A percentile compares a stretch with the other conserved stretches of the same genome.
Conservation (phyloP, 2,797 vertebrate genomes). For the Neostethus bicornis region DNA sequence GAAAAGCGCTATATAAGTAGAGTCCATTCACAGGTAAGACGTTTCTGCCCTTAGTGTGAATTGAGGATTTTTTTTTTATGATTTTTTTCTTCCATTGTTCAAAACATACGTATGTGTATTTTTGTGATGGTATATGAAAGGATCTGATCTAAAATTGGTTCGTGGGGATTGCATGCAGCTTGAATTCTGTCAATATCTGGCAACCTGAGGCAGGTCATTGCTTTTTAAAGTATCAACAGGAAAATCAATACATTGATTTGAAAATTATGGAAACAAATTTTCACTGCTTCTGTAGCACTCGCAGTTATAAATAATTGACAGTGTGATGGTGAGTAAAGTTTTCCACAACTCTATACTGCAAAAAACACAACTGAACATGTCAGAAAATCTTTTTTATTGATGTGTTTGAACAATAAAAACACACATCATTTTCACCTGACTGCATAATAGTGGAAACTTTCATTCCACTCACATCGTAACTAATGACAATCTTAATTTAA, state of each 20-base stretch:
- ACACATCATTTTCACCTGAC: not conserved
- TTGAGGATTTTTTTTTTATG: not conserved
- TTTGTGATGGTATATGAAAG: not conserved
- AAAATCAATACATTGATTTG: conserved; percentile 62
- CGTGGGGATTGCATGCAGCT: conserved; percentile 49
- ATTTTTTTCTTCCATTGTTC: too few relatives aligned
- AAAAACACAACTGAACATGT: conserved; percentile 41
- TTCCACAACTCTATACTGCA: conserved; percentile 21
- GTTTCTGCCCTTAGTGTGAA: too few relatives aligned
- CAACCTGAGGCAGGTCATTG: conserved; percentile 37
- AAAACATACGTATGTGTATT: not conserved
- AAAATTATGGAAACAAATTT: conserved; percentile 66
- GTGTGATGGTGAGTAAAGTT: conserved; percentile 34
- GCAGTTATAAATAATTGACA: conserved; percentile 53
- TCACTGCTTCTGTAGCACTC: conserved; percentile 35
- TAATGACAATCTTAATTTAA: not conserved
- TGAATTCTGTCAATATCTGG: conserved; percentile 55
- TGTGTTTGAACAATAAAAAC: conserved; percentile 10
- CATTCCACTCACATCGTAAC: not conserved
- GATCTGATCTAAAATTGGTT: conserved; percentile 39
- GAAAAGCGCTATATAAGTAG: too few relatives aligned
- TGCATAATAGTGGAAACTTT: conserved; percentile 4
- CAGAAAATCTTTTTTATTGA: conserved; percentile 40
- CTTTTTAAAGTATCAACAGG: conserved; percentile 48
- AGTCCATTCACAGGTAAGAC: too few relatives aligned